Evolutionary conservation across 2,113 vertebrate species (phyloP), one percentile per base, ranked within the genome.

Genomic region (Microcebus lehilahytsara): DNA sequence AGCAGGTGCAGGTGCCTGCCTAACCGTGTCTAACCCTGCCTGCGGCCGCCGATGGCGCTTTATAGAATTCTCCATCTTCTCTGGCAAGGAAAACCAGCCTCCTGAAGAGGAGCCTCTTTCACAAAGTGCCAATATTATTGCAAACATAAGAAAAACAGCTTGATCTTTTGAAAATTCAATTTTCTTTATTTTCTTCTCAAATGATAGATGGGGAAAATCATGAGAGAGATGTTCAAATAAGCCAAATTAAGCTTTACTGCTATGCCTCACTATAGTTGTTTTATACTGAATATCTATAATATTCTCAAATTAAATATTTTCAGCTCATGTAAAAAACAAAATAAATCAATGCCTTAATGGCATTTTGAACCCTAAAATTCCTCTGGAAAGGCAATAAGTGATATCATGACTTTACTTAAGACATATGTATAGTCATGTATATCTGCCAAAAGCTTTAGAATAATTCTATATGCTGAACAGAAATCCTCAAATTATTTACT

Each of bases 401-500:
- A 74, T 56, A 90, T 42, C 69, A 51, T 27, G 72, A 78, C 58
- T 93, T 85, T 93, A 85, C 37, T 46, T 85, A 96, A 93, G 67
- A 87, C 81, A 71, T 56, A 75, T 11, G 49, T 32, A 71, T 51
- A 83, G 75, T 77, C 9, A 89, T 67, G 27, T 11, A 7, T 27
- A 23, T 79, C 67, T 83, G 56, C 62, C 78, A 77, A 79, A 93
- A 67, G 27, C 71, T 94, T 58, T 60, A 90, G 69, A 88, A 72
- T 27, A 71, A 80, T 93, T 93, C 56, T 46, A 64, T 8, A 86
- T 42, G 23, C 37, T 25, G 40, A 60, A 84, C 6, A 80, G 56
- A 83, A 84, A 69, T 81, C 81, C 91, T 71, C 60, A 85, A 74
- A 58, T 85, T 91, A 84, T 84, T 85, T 77, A 85, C 74, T 91